phyloP scores from a whole-genome alignment of 2,888 invertebrate genomes.

The Drosophila fungiperda region DNA sequence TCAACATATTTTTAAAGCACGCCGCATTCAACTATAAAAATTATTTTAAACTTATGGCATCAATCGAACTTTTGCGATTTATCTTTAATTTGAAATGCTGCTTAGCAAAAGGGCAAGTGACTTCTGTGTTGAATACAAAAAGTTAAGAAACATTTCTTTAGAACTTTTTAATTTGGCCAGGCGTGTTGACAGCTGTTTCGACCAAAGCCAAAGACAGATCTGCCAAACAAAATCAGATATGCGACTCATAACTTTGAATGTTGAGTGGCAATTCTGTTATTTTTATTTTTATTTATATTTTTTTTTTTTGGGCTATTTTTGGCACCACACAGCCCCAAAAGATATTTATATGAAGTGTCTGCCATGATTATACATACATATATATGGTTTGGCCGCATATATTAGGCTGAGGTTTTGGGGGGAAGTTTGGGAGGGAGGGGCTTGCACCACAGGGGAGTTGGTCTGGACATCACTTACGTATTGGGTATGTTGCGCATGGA shows the following conservation, averaged over 20 bases:
- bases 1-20: neutral
- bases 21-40: neutral
- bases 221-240: slow-evolving; percentile 67
- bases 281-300: neutral
- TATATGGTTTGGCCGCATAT: slow-evolving; percentile 18
- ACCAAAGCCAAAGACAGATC: neutral
- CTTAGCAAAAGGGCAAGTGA: slow-evolving; percentile 20
- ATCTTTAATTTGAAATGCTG: slow-evolving; percentile 7
- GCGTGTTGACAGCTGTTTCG: slow-evolving; percentile 34
- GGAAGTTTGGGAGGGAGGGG: neutral
- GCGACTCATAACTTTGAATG: slow-evolving; percentile 65
- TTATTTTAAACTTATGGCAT: slow-evolving; percentile 4
- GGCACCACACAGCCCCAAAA: slow-evolving; percentile 25
- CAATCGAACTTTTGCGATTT: neutral
- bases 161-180: slow-evolving; percentile 54
- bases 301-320: slow-evolving; percentile 18
- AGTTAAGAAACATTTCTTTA: slow-evolving; percentile 34
- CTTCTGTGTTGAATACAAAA: slow-evolving; percentile 20
- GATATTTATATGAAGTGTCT: slow-evolving; percentile 41
- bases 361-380: slow-evolving; percentile 39
- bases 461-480: slow-evolving; percentile 88
- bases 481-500: slow-evolving; percentile 96
- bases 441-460: neutral
- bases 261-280: slow-evolving; percentile 55
- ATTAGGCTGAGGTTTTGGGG: neutral